Conservation (phyloP, 2,113 vertebrate genomes). For the Rhabdornis inornatus region DNA sequence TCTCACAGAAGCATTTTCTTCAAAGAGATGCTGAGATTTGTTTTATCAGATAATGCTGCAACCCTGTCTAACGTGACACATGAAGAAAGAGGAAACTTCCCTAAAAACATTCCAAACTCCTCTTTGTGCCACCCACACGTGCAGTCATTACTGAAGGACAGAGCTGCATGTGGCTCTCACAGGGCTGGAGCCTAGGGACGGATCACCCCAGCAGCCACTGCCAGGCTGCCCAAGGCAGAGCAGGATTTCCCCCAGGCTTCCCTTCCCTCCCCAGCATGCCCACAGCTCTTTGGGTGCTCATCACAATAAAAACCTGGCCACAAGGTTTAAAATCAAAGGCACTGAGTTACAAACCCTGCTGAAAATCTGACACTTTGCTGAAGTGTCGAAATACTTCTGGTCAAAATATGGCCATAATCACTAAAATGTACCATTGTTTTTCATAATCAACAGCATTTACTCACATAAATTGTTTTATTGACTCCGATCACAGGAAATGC, state of each 20-base stretch:
- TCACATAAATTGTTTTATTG: not conserved
- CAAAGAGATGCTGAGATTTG: constrained; percentile 7
- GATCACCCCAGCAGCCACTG: not conserved
- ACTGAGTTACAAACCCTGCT: not conserved
- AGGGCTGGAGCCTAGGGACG: not conserved
- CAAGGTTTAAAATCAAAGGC: constrained; percentile 30
- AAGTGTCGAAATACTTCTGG: not conserved
- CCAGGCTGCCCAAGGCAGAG: not conserved
- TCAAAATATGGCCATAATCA: not conserved
- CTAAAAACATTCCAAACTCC: not conserved
- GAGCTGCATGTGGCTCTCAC: not conserved
- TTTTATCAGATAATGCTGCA: not conserved
- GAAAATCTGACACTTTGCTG: not conserved
- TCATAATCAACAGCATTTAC: not conserved
- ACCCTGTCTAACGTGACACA: not conserved
- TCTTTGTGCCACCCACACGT: not conserved
- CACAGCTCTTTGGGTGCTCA: not conserved
- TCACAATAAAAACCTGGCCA: not conserved
- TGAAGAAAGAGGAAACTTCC: not conserved
- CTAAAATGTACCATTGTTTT: not conserved
- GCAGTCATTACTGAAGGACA: not conserved
- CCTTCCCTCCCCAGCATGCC: not conserved
- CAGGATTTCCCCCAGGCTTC: not conserved
- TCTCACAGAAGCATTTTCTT: not conserved
- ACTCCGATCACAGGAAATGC: not conserved